Conservation (phyloP, 2,888 invertebrate species). For the Drosophila setosimentum region DNA sequence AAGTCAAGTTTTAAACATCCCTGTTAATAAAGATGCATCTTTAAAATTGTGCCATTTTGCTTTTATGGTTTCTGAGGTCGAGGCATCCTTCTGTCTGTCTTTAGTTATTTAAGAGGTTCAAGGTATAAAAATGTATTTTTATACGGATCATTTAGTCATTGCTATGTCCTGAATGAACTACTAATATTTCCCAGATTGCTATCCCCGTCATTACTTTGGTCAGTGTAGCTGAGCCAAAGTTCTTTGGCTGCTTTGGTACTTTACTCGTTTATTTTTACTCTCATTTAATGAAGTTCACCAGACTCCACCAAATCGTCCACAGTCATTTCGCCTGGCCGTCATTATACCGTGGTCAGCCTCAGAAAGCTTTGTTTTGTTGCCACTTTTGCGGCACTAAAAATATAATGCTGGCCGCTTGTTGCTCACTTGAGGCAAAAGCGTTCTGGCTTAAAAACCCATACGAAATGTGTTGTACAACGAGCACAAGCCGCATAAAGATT, state of each 20-base stretch:
- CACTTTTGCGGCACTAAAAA: constrained; percentile 33
- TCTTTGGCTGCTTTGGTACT: constrained; percentile 16
- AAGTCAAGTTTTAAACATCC: too few relatives aligned
- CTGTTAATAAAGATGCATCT: too few relatives aligned
- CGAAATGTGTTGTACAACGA: constrained; percentile 46
- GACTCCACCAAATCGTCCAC: constrained; percentile 36
- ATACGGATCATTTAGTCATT: too few relatives aligned
- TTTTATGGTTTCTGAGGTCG: too few relatives aligned
- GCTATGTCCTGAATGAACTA: constrained; percentile 8
- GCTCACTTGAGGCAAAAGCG: constrained; percentile 58
- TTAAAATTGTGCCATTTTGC: too few relatives aligned
- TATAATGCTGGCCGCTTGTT: constrained; percentile 62
- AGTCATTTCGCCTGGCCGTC: constrained; percentile 30
- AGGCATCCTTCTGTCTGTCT: too few relatives aligned
- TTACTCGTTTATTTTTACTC: constrained; percentile 31
- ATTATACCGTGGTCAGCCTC: constrained; percentile 15
- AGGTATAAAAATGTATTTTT: too few relatives aligned
- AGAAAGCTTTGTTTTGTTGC: constrained; percentile 50
- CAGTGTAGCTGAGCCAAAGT: constrained; percentile 53
- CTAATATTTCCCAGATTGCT: constrained; percentile 1
- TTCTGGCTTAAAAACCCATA: constrained; percentile 51
- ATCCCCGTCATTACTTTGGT: constrained; percentile 17
- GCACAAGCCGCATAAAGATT: constrained; percentile 63
- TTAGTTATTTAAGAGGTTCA: too few relatives aligned
- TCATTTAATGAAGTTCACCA: constrained; percentile 70